These are phyloP conservation scores for Zoanthus gigantus DNA, from an alignment of 92 coral and sea anemone genomes.

Conservation along the genomic window DNA sequence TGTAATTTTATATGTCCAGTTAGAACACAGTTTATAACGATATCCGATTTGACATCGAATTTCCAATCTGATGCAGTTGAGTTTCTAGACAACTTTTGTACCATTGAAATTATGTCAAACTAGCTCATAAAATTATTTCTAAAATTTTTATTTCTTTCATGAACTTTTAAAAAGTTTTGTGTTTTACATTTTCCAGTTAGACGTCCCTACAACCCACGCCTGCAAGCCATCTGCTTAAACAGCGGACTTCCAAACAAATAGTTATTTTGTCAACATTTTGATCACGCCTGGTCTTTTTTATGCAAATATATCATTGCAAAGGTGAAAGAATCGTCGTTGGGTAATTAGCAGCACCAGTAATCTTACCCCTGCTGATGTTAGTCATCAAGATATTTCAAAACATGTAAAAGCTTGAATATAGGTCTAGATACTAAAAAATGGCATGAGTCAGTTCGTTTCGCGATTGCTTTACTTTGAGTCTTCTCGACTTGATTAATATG, in stretches of 20 bases:
- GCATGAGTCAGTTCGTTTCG: neutral
- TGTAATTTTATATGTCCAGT: too few species aligned
- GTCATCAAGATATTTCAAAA: neutral
- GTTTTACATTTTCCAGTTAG: too few species aligned
- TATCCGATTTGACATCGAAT: too few species aligned
- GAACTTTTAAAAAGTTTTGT: too few species aligned
- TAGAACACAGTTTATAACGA: too few species aligned
- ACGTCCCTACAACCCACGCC: neutral
- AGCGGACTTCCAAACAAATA: constrained; percentile 32
- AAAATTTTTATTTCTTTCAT: too few species aligned
- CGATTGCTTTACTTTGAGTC: neutral
- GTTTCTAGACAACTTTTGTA: too few species aligned
- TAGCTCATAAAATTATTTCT: too few species aligned
- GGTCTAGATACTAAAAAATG: neutral
- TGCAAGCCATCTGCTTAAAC: constrained; percentile 22
- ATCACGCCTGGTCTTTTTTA: constrained; percentile 16
- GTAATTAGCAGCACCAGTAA: neutral
- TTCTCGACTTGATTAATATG: neutral
- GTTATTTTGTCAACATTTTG: neutral
- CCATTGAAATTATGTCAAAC: too few species aligned
- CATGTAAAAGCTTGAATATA: neutral
- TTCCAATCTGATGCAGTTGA: too few species aligned
- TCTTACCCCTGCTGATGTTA: neutral
- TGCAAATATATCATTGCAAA: constrained; percentile 29
- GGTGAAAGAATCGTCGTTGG: constrained; percentile 10